Conservation (phyloP, 2,888 invertebrate genomes). For the Agonopterix subpropinquella region DNA sequence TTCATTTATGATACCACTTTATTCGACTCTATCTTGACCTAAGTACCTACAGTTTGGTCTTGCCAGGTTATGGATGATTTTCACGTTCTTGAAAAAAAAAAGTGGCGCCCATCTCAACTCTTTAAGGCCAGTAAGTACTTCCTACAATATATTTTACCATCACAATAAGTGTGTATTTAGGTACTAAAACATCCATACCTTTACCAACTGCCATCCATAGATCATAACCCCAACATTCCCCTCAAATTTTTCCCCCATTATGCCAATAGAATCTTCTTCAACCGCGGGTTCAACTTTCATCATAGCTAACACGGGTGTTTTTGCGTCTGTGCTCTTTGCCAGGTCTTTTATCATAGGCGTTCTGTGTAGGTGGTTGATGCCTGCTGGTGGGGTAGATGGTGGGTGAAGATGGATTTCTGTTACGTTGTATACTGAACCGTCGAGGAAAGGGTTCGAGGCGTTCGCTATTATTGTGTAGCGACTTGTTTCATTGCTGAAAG, state of each 20-base stretch:
- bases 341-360: not conserved
- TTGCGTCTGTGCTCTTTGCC: not conserved
- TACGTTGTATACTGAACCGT: slow-evolving; percentile 34
- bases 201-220: slow-evolving; percentile 32
- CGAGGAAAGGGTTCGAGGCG: slow-evolving; percentile 30
- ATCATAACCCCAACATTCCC: slow-evolving; percentile 17
- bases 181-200: slow-evolving; percentile 18
- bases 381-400: not conserved
- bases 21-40: too few relatives aligned
- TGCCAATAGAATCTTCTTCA: slow-evolving; percentile 3
- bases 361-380: not conserved
- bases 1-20: too few relatives aligned
- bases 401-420: slow-evolving; percentile 7
- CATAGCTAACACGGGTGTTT: slow-evolving; percentile 14
- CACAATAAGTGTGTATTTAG: not conserved
- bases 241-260: slow-evolving; percentile 6
- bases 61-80: too few relatives aligned
- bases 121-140: too few relatives aligned
- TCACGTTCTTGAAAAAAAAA: too few relatives aligned
- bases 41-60: too few relatives aligned
- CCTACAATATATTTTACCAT: too few relatives aligned
- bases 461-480: slow-evolving; percentile 33
- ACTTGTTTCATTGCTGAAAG: slow-evolving; percentile 9
- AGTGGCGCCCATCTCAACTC: too few relatives aligned
- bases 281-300: slow-evolving; percentile 21